phyloP scores from a whole-genome alignment of 30 jellyfish, hydroid and myxozoan species.

The Cassiopea xamachana region DNA sequence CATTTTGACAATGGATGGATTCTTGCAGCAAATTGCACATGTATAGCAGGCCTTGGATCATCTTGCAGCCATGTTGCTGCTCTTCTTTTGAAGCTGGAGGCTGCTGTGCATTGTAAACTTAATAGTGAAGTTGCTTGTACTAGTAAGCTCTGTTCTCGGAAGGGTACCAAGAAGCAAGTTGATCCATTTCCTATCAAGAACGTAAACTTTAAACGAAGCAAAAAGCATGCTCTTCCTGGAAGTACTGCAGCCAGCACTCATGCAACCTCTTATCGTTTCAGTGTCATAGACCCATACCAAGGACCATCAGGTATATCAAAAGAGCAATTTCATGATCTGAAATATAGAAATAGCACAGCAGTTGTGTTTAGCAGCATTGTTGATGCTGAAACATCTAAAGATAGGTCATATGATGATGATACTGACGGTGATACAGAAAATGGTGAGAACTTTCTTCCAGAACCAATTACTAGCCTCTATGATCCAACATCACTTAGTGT shows the following conservation, averaged over 20 bases:
- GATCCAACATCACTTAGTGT: slow-evolving; percentile 37
- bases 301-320: not conserved
- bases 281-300: not conserved
- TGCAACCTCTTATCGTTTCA: not conserved
- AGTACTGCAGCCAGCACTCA: not conserved
- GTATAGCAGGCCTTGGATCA: slow-evolving; percentile 58
- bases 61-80: slow-evolving; percentile 73
- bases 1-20: slow-evolving; percentile 27
- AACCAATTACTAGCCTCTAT: slow-evolving; percentile 25
- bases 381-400: too few species aligned
- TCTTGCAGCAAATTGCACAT: slow-evolving; percentile 11
- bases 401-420: not conserved
- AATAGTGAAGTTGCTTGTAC: slow-evolving; percentile 11
- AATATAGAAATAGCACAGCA: not conserved
- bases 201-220: slow-evolving; percentile 5
- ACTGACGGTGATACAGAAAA: slow-evolving; percentile 36
- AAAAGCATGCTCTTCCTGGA: slow-evolving; percentile 2
- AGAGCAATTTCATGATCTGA: not conserved
- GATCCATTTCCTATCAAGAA: slow-evolving; percentile 35
- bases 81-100: slow-evolving; percentile 46
- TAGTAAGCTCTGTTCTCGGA: slow-evolving; percentile 38
- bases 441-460: slow-evolving; percentile 27
- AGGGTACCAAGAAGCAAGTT: slow-evolving; percentile 18
- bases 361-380: too few species aligned
- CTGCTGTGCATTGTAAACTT: slow-evolving; percentile 31